Conservation (phyloP, 37 sponge, comb jelly and placozoan species). For the Aplysina aerophoba region DNA sequence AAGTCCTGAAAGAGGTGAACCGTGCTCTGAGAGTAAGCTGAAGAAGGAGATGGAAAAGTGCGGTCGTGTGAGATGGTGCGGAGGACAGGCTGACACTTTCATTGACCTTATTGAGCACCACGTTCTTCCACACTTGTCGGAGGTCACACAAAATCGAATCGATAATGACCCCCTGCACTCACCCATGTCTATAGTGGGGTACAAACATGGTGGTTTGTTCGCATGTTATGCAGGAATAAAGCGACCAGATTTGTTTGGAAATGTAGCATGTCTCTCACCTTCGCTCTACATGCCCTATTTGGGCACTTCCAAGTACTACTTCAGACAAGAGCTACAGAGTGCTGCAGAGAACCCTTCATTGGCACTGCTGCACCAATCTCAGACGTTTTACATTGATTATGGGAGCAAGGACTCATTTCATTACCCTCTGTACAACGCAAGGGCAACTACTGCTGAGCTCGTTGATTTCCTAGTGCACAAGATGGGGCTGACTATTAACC, state of each 20-base stretch:
- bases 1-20: conserved; percentile 30
- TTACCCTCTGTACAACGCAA: not conserved
- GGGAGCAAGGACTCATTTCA: not conserved
- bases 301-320: not conserved
- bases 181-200: conserved; percentile 63
- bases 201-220: conserved; percentile 52
- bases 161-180: conserved; percentile 43
- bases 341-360: not conserved
- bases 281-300: conserved; percentile 15
- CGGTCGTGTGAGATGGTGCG: conserved; percentile 6
- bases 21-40: conserved; percentile 51
- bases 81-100: conserved; percentile 34
- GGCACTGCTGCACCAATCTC: not conserved
- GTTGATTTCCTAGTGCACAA: not conserved
- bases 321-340: not conserved
- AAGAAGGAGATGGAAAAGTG: conserved; percentile 25
- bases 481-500: not conserved
- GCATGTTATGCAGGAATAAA: conserved; percentile 73
- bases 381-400: conserved; percentile 16
- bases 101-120: conserved; percentile 52
- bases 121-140: conserved; percentile 31
- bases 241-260: conserved; percentile 46
- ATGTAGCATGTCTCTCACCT: conserved; percentile 72
- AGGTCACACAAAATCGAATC: conserved; percentile 35
- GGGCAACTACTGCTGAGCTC: not conserved